Conservation (phyloP, 2,888 invertebrate genomes). For the Patella caerulea region DNA sequence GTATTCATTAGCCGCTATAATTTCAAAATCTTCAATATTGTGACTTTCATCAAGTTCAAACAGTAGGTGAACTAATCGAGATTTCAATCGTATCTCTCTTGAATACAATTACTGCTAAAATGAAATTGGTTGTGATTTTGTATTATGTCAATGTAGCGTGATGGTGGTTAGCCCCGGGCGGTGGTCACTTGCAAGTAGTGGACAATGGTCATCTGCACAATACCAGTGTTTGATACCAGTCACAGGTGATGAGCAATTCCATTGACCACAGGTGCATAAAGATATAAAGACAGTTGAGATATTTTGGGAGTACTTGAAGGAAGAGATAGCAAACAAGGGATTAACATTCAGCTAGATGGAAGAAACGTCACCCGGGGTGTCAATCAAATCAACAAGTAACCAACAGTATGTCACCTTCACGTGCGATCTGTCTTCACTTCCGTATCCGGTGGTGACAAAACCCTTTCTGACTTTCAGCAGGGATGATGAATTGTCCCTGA, state of each 20-base stretch:
- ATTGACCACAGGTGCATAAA: neutral
- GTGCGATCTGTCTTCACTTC: neutral
- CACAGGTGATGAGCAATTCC: constrained; percentile 6
- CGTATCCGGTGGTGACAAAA: neutral
- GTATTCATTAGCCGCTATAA: too few species aligned
- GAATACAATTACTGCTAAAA: neutral
- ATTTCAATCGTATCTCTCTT: constrained; percentile 2
- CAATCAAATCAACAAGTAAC: neutral
- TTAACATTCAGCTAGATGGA: neutral
- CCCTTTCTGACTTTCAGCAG: too few species aligned
- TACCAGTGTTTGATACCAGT: constrained; percentile 5
- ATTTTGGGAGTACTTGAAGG: constrained; percentile 6
- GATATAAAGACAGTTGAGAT: neutral
- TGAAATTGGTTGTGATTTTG: constrained; percentile 4
- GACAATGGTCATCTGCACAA: constrained; percentile 7
- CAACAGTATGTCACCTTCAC: constrained; percentile 6
- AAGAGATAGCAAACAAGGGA: neutral
- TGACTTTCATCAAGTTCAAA: constrained; percentile 8
- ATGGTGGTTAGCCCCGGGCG: neutral
- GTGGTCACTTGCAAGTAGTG: neutral
- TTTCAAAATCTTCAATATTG: neutral
- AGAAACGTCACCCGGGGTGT: constrained; percentile 1
- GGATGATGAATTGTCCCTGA: too few species aligned
- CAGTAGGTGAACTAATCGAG: neutral
- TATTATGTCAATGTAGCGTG: constrained; percentile 5